Evolutionary conservation across 2,797 vertebrate genomes (phyloP), one percentile per base, ranked within the genome.

Genomic region (Molossus alvarezi): DNA sequence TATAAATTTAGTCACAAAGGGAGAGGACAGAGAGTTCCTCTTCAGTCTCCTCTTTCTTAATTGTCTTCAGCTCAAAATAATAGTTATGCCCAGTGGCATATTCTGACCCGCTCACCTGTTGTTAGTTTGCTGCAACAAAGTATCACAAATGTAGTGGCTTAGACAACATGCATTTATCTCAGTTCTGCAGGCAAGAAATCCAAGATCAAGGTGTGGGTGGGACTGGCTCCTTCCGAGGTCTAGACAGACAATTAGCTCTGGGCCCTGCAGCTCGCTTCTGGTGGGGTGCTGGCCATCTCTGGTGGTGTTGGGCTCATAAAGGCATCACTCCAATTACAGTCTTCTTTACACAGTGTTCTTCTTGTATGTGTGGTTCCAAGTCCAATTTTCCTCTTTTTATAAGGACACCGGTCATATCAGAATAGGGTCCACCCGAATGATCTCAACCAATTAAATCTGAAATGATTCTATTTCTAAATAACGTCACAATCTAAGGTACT

Each of bases 191-290:
- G 18, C 2, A 23, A 84, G n/a, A 75, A 60, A 10, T 55, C 21
- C 11, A 79, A 64, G 64, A 25, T 48, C 5, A 57, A 8, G 33
- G 11, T 11, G 2, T 55, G 17, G 0, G 9, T n/a, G 55, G 13
- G 6, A 15, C 29, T 29, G 21, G 4, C 20, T 67, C 12, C 17
- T 55, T 58, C 37, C 5, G 51, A 69, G 33, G 10, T 29, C 11
- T 41, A 2, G 0, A 9, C 33, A 37, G 4, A 2, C 8, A 55
- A 6, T 25, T 8, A 55, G 18, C 11, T 72, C n/a, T 15, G 1
- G 20, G 41, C 18, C 10, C 57, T 41, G 37, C 9, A 3, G 3
- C 14, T 13, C 33, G 11, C 33, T 53, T 73, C 12, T 23, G 10
- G 67, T 57, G 15, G 3, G 64, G 57, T 51, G 18, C 13, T 48